A percentile compares a stretch with the other conserved stretches of the same genome.
Conservation (phyloP, 2,113 vertebrate genomes). For the Octodon degus region DNA sequence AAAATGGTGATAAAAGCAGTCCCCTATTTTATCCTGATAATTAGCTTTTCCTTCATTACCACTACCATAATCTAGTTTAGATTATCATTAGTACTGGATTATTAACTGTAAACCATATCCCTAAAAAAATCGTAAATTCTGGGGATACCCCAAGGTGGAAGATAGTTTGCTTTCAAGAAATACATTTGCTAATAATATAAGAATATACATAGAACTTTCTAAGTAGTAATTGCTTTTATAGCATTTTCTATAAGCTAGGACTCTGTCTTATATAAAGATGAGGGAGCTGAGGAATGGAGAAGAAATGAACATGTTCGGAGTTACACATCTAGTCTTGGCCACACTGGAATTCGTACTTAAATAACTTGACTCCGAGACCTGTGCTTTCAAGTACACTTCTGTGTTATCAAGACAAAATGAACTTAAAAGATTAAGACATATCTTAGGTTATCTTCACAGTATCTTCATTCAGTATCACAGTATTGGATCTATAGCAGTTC, state of each 20-base stretch:
- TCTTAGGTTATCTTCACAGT: not conserved
- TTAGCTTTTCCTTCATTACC: not conserved
- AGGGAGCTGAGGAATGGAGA: not conserved
- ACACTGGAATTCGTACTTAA: not conserved
- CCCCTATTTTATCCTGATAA: not conserved
- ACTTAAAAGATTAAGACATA: not conserved
- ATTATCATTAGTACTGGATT: constrained; percentile 6
- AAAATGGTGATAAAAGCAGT: not conserved
- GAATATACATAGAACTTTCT: not conserved
- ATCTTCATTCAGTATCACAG: not conserved
- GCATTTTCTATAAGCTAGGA: not conserved
- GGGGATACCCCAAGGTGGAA: not conserved
- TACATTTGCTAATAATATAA: constrained; percentile 20
- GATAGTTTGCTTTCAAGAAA: not conserved
- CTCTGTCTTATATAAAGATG: not conserved
- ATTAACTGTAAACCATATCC: not conserved
- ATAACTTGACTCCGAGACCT: not conserved
- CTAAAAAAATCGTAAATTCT: not conserved
- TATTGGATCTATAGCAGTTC: not conserved
- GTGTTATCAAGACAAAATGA: not conserved
- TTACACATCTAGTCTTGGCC: not conserved
- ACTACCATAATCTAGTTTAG: not conserved
- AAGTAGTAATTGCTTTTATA: constrained; percentile 27
- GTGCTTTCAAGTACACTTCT: constrained; percentile 40
- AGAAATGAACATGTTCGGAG: not conserved